Evolutionary conservation across 2,888 invertebrate species (phyloP).

Genomic region (Smittia aterrima): DNA sequence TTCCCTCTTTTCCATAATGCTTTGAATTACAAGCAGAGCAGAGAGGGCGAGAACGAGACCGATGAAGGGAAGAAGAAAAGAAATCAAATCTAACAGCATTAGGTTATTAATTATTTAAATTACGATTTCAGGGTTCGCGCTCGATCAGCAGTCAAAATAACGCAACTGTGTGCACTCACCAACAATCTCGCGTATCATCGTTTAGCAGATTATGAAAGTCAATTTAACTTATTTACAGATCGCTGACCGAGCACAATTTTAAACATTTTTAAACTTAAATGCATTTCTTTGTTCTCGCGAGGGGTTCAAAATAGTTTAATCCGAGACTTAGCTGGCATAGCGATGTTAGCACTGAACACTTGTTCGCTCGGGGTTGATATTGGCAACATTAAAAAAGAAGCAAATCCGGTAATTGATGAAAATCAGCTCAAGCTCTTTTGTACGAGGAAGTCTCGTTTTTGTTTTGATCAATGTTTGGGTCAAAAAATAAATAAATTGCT

Average conservation of each 20-base stretch:
- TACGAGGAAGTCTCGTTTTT: background rate
- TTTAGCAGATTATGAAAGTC: constrained; percentile 31
- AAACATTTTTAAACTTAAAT: background rate
- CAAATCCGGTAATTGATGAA: constrained; percentile 29
- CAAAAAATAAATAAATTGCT: constrained; percentile 10
- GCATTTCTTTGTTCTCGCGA: background rate
- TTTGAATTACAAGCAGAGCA: background rate
- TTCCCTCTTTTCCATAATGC: background rate
- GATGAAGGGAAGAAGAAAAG: background rate
- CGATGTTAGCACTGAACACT: background rate
- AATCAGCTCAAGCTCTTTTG: constrained; percentile 2
- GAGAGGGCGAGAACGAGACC: background rate
- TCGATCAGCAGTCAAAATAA: background rate
- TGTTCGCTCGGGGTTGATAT: background rate
- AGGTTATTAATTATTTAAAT: constrained; percentile 15
- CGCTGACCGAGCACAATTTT: constrained; percentile 16
- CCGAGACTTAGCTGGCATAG: background rate
- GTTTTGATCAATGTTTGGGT: constrained; percentile 10
- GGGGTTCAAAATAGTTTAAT: constrained; percentile 18
- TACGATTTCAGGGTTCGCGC: background rate
- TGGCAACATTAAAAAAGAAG: constrained; percentile 1
- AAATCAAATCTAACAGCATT: constrained; percentile 1
- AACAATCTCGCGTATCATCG: background rate
- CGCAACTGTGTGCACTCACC: background rate
- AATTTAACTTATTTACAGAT: constrained; percentile 27